phyloP scores from a whole-genome alignment of 2,113 vertebrate species.

The Corythoichthys haematopterus region DNA sequence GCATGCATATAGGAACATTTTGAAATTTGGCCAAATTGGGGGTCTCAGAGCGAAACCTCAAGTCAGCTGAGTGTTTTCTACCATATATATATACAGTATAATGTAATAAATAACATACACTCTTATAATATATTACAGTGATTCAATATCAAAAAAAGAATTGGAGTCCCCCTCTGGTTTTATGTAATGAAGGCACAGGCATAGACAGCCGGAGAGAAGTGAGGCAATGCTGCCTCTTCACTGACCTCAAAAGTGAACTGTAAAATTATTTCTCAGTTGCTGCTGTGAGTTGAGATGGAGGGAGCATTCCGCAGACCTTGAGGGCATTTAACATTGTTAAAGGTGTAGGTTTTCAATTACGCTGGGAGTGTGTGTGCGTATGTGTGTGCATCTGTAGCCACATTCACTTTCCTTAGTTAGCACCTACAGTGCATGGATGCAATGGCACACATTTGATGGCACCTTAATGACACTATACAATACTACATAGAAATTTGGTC shows the following conservation, averaged over 20 bases:
- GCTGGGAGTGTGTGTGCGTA: constrained; percentile 23
- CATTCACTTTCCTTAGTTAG: constrained; percentile 11
- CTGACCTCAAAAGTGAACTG: constrained; percentile 35
- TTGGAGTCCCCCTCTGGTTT: constrained; percentile 19
- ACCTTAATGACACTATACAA: constrained; percentile 14
- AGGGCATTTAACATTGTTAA: constrained; percentile 45
- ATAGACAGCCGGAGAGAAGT: constrained; percentile 7
- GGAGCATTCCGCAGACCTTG: constrained; percentile 39
- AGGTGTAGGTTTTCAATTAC: constrained; percentile 57
- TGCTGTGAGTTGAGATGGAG: constrained; percentile 18
- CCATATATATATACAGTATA: too few relatives aligned
- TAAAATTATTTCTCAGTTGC: constrained; percentile 24
- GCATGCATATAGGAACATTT: too few relatives aligned
- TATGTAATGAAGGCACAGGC: constrained; percentile 11
- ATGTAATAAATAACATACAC: too few relatives aligned
- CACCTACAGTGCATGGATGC: not conserved
- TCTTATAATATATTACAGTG: too few relatives aligned
- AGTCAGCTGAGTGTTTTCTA: too few relatives aligned
- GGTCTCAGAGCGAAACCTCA: too few relatives aligned
- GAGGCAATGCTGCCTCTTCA: constrained; percentile 25
- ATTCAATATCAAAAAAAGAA: not conserved
- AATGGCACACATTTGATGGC: constrained; percentile 4
- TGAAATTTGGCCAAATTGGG: too few relatives aligned
- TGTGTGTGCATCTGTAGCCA: constrained; percentile 16
- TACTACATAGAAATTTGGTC: not conserved